Base-by-base conservation (phyloP, 2,113 vertebrate species). In the Forbesichthys agassizii region DNA sequence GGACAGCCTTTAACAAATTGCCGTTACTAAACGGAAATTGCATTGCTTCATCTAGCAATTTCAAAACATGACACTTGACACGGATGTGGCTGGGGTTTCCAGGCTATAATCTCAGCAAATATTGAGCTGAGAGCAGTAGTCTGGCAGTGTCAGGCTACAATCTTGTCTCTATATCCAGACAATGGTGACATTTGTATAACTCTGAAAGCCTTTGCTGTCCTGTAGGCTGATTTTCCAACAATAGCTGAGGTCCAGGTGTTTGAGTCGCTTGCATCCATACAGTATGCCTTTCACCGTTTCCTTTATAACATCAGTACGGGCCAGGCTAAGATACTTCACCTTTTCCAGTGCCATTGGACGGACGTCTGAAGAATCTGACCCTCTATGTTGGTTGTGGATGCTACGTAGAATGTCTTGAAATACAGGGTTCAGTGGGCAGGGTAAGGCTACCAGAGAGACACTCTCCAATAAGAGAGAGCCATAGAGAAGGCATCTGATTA, bases 381-480 rank as follows among this genome's bases (percentile, higher is more conserved):
- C 49, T 10, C 13, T 9, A 9, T 11, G 18, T 10, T 49, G 63
- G 9, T 5, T 3, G 20, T 9, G 1, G 5, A 0, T n/a, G 2
- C 0, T 1, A 0, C 0, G 1, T 51, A 91, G 75, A 7, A 88
- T 61, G 47, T 76, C 16, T 8, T 61, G 69, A 47, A 93, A 83
- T n/a, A 90, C 58, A 0, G 61, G 14, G 71, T 92, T 64, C 74
- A 93, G 52, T 13, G 82, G 80, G 69, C 92, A 93, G 0, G 92
- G 92, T 54, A 89, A 64, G 57, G 92, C 92, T n/a, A 90, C 66
- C 13, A 93, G 69, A 0, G 88, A 87, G 11, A 92, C 69, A 27
- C 79, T 89, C 81, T 91, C 85, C 47, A 93, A 83, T 1, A 87
- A 74, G 33, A 84, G 84, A 9, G 90, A 89, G 5, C 88, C 83